These are phyloP conservation scores for Clanis bilineata DNA, from an alignment of 2,888 invertebrate genomes.

Conservation along the genomic window DNA sequence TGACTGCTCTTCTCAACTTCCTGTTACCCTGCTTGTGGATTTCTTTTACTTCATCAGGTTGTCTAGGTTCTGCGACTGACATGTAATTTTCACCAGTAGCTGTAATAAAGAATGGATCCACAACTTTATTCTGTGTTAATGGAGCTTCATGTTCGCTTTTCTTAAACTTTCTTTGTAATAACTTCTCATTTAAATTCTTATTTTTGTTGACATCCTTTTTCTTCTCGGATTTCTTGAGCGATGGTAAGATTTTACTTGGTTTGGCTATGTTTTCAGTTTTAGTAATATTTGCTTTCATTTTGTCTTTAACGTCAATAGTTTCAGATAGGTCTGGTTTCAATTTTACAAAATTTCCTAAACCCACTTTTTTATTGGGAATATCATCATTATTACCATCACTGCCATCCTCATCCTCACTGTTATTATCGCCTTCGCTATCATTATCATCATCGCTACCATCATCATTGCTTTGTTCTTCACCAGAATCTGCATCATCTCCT, in stretches of 20 bases:
- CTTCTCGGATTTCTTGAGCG: constrained; percentile 34
- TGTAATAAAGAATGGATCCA: constrained; percentile 75
- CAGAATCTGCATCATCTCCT: constrained; percentile 15
- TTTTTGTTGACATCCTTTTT: constrained; percentile 64
- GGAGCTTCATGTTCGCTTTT: constrained; percentile 43
- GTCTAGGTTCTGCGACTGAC: constrained; percentile 69
- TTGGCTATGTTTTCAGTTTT: constrained; percentile 15
- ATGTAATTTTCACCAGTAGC: constrained; percentile 71
- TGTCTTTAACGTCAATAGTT: constrained; percentile 12
- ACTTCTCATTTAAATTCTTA: constrained; percentile 66
- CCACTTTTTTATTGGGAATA: background rate
- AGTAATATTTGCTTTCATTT: background rate
- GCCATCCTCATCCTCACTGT: constrained; percentile 14
- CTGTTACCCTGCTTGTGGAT: constrained; percentile 69
- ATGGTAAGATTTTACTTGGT: background rate
- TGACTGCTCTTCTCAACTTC: constrained; percentile 65
- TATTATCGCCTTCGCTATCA: background rate
- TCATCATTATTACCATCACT: background rate
- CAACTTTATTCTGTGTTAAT: constrained; percentile 50
- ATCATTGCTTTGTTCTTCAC: constrained; percentile 2
- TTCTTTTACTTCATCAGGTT: constrained; percentile 72
- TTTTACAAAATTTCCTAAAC: background rate
- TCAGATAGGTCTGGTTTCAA: constrained; percentile 17
- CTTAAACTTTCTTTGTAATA: constrained; percentile 58
- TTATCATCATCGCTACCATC: background rate